Evolutionary conservation across 2,113 vertebrate species (phyloP).

Genomic region (Cottus gobio): DNA sequence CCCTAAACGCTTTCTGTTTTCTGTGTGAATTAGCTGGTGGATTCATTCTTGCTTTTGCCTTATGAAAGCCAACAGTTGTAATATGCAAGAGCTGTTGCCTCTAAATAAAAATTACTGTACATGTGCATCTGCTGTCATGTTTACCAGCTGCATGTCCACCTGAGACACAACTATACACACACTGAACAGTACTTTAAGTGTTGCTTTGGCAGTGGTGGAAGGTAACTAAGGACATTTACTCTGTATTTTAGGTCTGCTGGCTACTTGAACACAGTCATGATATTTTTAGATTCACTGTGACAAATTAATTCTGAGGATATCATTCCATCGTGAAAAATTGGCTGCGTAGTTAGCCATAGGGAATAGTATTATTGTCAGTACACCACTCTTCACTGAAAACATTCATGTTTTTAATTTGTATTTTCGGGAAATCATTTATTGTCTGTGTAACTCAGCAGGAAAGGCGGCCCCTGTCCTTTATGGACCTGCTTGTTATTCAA

Average conservation of each 20-base stretch:
- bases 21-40: conserved; percentile 95
- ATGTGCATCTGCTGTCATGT: conserved; percentile 70
- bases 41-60: conserved; percentile 99
- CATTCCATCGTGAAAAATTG: neutral
- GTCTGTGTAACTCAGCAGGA: no score
- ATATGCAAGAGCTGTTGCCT: conserved; percentile 99
- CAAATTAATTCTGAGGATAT: neutral
- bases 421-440: no score
- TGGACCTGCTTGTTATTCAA: no score
- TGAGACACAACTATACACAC: neutral
- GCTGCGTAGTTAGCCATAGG: neutral
- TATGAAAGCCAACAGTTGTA: conserved; percentile 99
- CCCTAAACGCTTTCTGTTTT: conserved; percentile 89
- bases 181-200: neutral
- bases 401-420: no score
- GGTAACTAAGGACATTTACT: neutral
- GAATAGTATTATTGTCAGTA: neutral
- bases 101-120: conserved; percentile 98
- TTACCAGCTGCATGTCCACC: conserved; percentile 25
- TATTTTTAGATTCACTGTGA: neutral
- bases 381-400: no score
- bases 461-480: no score
- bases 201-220: neutral
- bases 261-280: neutral
- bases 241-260: neutral